Conservation (phyloP, 2,113 vertebrate species). For the Chionodraco myersi region DNA sequence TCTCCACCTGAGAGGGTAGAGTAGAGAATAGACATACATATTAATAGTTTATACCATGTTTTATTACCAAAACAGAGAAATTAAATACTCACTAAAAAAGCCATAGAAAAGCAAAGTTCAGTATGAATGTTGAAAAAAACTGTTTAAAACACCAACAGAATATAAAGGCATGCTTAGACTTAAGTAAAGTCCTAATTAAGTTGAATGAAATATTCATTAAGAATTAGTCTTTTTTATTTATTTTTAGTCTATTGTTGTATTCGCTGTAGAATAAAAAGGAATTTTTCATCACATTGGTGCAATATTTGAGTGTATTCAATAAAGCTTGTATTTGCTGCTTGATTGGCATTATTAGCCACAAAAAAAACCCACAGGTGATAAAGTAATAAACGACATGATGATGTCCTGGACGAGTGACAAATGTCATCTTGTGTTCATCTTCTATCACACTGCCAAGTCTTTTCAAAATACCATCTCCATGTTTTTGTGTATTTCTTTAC, state of each 20-base stretch:
- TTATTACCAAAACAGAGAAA: too few relatives aligned
- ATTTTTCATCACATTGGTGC: background rate
- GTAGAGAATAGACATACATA: background rate
- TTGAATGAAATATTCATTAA: too few relatives aligned
- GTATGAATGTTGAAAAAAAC: background rate
- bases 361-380: background rate
- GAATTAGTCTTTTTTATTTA: too few relatives aligned
- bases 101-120: background rate
- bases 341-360: background rate
- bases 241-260: too few relatives aligned
- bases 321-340: background rate
- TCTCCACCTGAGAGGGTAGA: constrained; percentile 86
- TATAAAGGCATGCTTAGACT: background rate
- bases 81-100: background rate
- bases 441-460: background rate
- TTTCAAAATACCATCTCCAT: background rate
- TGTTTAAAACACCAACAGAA: background rate
- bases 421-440: background rate
- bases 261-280: background rate
- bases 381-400: background rate
- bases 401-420: background rate
- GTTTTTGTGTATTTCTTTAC: background rate
- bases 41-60: background rate
- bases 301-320: background rate
- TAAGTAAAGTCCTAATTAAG: background rate